Base-by-base conservation (phyloP, 2,888 invertebrate genomes). In the Halictus quadricinctus region DNA sequence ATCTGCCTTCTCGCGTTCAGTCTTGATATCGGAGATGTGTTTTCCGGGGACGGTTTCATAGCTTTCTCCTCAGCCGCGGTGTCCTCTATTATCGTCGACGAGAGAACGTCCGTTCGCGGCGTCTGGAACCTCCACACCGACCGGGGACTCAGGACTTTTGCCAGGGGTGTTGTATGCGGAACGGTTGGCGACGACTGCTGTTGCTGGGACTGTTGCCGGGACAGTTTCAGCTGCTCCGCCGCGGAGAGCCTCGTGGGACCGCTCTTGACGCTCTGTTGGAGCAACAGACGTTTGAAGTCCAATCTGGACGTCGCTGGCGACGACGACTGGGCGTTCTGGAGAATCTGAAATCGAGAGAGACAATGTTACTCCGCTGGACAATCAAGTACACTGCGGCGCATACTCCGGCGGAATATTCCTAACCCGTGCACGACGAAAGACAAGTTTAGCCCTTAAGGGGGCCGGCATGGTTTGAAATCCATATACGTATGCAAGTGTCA, bases 51-150 rank as follows among this genome's bases (percentile, higher is more conserved):
- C 2, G 94, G 92, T 76, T 94, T 94, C 94, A 94, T 94, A 0
- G 94, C 94, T 54, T 93, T 96, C 89, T 97, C 97, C 92, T 98
- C 98, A 92, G 97, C 97, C 92, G 97, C 97, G 92, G 97, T 97
- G 89, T 97, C 98, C 95, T 98, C 98, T 66, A 97, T 97, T 94
- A 98, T 98, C 81, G 98, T 97, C 72, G 97, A 97, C 69, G 98
- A 97, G 92, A 98, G 96, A 78, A 98, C 97, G 92, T 98, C 97
- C 41, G 97, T 97, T 91, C 98, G 95, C 2, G 97, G 97, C 89
- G 96, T 97, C 60, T 97, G 96, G 91, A 97, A 97, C 87, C 97
- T 95, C 97, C 97, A 97, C 85, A 96, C 96, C 0, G 97, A 96
- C 87, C 97, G 96, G 0, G 97, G 97, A 79, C 97, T 97, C 64